These are phyloP conservation scores for Hoplias malabaricus DNA, from an alignment of 2,113 vertebrate genomes.

Conservation along the genomic window DNA sequence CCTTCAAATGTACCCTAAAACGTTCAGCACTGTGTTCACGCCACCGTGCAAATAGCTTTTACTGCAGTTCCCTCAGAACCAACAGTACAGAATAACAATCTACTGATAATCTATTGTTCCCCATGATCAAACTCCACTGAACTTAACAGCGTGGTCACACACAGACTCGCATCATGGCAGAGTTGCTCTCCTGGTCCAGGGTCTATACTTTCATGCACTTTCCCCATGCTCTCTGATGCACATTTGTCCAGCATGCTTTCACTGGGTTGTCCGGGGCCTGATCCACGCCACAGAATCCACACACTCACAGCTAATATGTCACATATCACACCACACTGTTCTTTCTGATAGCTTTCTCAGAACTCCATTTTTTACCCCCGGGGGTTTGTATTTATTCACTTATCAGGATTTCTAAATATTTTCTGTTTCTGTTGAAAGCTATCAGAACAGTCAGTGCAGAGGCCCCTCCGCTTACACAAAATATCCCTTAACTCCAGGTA, in stretches of 20 bases:
- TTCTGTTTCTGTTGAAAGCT: constrained; percentile 65
- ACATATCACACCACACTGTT: constrained; percentile 36
- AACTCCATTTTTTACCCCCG: constrained; percentile 29
- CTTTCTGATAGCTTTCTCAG: constrained; percentile 65
- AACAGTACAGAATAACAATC: constrained; percentile 19
- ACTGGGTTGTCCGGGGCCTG: constrained; percentile 37
- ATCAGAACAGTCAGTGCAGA: constrained; percentile 53
- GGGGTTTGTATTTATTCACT: background rate
- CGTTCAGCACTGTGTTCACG: background rate
- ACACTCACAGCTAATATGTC: constrained; percentile 38
- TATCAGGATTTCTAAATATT: background rate
- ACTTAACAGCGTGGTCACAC: constrained; percentile 33
- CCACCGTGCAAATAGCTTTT: background rate
- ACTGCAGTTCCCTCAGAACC: background rate
- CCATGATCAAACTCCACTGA: background rate
- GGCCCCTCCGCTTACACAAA: constrained; percentile 45
- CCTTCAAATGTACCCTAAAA: background rate
- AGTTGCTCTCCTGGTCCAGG: constrained; percentile 30
- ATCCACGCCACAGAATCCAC: constrained; percentile 34
- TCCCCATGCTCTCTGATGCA: constrained; percentile 67
- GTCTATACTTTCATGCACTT: constrained; percentile 59
- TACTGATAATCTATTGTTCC: constrained; percentile 18
- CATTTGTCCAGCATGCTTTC: constrained; percentile 61
- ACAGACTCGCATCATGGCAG: constrained; percentile 34
- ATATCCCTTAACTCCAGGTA: constrained; percentile 51